Conservation (phyloP, 2,797 vertebrate species). For the Setipinna tenuifilis region DNA sequence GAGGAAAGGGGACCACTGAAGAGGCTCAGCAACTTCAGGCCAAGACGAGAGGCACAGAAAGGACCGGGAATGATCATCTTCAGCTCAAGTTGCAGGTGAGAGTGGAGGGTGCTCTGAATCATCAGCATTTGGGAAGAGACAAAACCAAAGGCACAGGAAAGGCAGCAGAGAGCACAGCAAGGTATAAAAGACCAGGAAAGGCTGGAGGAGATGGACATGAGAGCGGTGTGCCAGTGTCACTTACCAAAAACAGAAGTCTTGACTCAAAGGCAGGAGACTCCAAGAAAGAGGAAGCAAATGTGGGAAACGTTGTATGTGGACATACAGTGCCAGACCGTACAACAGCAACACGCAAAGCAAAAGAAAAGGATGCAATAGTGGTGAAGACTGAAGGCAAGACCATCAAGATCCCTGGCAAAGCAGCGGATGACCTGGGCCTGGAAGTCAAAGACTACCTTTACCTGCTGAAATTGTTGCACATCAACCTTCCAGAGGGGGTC, state of each 20-base stretch:
- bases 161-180: neutral
- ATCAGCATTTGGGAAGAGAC: neutral
- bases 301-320: neutral
- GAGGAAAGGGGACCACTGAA: neutral
- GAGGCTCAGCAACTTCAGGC: neutral
- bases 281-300: neutral
- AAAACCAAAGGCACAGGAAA: neutral
- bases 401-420: neutral
- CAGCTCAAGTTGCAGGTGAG: slow-evolving; percentile 6
- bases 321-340: neutral
- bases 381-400: neutral
- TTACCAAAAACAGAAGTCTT: neutral
- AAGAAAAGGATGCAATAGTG: neutral
- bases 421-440: neutral
- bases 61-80: neutral
- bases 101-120: neutral
- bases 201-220: neutral
- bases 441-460: slow-evolving; percentile 38
- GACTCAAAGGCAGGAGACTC: neutral
- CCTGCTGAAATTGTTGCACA: slow-evolving; percentile 43
- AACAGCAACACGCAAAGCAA: neutral
- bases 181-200: neutral
- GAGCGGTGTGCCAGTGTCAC: neutral
- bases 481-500: slow-evolving; percentile 50
- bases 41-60: neutral